Evolutionary conservation across 2,113 vertebrate genomes (phyloP).

Genomic region (Dromas ardeola): DNA sequence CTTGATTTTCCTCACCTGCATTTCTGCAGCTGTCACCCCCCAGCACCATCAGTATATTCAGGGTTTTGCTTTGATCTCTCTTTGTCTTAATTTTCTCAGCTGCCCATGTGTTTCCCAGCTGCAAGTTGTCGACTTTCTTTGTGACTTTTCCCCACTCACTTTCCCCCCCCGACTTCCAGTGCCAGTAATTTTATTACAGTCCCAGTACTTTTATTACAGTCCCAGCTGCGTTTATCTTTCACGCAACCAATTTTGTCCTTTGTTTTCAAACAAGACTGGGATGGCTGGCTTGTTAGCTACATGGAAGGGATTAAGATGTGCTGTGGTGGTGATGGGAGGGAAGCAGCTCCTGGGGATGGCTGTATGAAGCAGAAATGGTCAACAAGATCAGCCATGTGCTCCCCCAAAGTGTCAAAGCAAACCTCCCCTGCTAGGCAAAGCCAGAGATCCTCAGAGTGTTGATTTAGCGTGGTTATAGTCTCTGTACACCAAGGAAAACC

Average conservation of each 20-base stretch:
- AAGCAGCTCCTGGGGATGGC: background rate
- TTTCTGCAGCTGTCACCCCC: background rate
- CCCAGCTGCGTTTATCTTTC: background rate
- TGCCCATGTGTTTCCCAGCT: conserved; percentile 25
- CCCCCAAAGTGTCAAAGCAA: background rate
- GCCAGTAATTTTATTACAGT: background rate
- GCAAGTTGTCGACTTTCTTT: background rate
- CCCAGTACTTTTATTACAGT: background rate
- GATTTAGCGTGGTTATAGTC: background rate
- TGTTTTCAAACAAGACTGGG: background rate
- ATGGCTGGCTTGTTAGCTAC: background rate
- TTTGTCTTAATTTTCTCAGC: background rate
- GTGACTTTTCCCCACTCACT: background rate
- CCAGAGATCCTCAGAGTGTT: background rate
- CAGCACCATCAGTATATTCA: background rate
- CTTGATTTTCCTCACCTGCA: background rate
- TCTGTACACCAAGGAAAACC: background rate
- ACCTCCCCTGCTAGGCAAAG: background rate
- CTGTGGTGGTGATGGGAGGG: background rate
- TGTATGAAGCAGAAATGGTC: background rate
- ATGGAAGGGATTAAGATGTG: fast-evolving
- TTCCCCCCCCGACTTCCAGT: background rate
- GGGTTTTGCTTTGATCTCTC: background rate
- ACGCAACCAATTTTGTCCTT: background rate
- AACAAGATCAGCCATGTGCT: fast-evolving